Percentiles rank a stretch among this genome's conserved stretches.
These are phyloP conservation scores for Microcebus tavaratra DNA, from an alignment of 2,113 vertebrate species.

Conservation along the genomic window DNA sequence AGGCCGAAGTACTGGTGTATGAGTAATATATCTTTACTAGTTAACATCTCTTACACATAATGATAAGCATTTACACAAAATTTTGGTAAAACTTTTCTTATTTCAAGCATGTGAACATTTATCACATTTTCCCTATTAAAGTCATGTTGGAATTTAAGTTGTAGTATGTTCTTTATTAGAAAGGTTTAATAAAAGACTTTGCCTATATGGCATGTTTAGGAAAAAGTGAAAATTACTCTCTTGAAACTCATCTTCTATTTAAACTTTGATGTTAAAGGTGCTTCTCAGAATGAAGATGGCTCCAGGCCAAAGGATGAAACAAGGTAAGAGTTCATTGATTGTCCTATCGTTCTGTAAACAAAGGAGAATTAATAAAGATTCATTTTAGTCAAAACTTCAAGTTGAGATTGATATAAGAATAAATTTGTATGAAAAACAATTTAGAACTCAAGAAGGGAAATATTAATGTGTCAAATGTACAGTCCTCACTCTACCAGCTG, in stretches of 20 bases:
- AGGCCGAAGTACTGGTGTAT: background rate
- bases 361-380: background rate
- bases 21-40: background rate
- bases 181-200: slow-evolving; percentile 46
- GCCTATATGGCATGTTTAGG: background rate
- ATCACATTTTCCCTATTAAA: slow-evolving; percentile 45
- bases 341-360: too few species aligned
- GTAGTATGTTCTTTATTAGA: slow-evolving; percentile 25
- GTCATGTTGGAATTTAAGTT: slow-evolving; percentile 1
- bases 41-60: slow-evolving; percentile 4
- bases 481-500: slow-evolving; percentile 93
- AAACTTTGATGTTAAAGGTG: slow-evolving; percentile 83
- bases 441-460: background rate
- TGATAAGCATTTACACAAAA: background rate
- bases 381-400: slow-evolving; percentile 6
- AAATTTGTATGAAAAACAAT: background rate
- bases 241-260: slow-evolving; percentile 71
- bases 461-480: slow-evolving; percentile 77
- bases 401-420: background rate
- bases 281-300: slow-evolving; percentile 87
- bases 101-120: background rate
- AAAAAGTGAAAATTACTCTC: slow-evolving; percentile 25
- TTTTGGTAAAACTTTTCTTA: slow-evolving; percentile 42
- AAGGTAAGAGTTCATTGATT: slow-evolving; percentile 78
- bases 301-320: slow-evolving; percentile 87